These are phyloP conservation scores for Rhinoraja longicauda DNA, from an alignment of 2,797 vertebrate genomes.

Conservation along the genomic window DNA sequence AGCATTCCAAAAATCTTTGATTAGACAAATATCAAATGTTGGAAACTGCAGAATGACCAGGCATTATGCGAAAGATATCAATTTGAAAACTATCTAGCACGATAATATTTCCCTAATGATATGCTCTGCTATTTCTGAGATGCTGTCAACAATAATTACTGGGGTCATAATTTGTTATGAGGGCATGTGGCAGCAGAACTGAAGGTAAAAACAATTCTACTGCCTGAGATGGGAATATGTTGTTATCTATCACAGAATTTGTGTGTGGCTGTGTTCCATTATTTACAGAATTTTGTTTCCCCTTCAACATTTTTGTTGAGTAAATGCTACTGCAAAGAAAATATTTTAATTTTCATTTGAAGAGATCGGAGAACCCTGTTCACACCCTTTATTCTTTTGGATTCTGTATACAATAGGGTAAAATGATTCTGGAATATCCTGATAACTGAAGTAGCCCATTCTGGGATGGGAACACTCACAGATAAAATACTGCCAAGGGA, in stretches of 20 bases:
- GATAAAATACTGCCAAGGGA: neutral
- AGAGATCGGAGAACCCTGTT: neutral
- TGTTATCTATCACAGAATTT: neutral
- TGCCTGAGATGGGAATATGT: neutral
- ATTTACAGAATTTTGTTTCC: neutral
- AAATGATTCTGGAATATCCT: neutral
- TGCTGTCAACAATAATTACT: slow-evolving; percentile 13
- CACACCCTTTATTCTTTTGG: neutral
- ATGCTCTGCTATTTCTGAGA: neutral
- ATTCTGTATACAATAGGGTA: neutral
- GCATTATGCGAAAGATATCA: neutral
- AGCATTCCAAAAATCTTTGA: neutral
- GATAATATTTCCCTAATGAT: neutral
- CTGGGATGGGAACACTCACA: neutral
- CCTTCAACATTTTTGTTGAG: neutral
- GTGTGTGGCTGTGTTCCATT: neutral
- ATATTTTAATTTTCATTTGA: neutral
- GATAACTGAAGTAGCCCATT: neutral
- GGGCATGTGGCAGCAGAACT: neutral
- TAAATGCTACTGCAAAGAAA: neutral
- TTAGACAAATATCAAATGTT: neutral
- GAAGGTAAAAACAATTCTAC: neutral
- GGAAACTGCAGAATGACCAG: neutral
- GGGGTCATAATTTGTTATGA: neutral
- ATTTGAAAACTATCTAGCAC: neutral